These are phyloP conservation scores for Ceramica pisi DNA, from an alignment of 2,888 invertebrate genomes.

Conservation along the genomic window DNA sequence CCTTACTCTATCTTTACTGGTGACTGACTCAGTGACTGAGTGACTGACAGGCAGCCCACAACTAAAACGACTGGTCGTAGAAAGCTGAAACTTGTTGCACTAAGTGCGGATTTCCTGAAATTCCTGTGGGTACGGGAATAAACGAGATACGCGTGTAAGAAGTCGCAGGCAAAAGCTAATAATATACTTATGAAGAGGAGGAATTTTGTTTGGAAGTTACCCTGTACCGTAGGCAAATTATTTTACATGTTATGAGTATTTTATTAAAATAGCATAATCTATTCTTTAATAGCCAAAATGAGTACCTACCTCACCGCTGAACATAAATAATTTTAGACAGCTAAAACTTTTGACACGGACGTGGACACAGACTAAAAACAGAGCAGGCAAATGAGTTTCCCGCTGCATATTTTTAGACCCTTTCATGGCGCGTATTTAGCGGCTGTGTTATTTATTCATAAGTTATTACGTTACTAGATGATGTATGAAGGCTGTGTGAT, in stretches of 20 bases:
- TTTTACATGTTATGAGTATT: not conserved
- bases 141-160: no score
- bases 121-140: no score
- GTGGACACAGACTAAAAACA: slow-evolving; percentile 26
- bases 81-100: no score
- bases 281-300: not conserved
- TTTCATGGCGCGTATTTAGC: slow-evolving; percentile 46
- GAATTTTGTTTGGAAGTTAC: no score
- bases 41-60: no score
- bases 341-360: slow-evolving; percentile 28
- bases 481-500: slow-evolving; percentile 61
- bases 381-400: slow-evolving; percentile 36
- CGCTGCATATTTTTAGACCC: slow-evolving; percentile 46
- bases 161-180: no score
- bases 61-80: no score
- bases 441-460: slow-evolving; percentile 61
- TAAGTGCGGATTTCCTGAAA: no score
- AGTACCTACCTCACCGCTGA: not conserved
- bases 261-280: not conserved
- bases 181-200: no score
- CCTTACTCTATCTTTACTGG: no score
- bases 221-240: no score
- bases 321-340: not conserved
- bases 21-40: no score
- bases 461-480: slow-evolving; percentile 60